A percentile compares a stretch with the other conserved stretches of the same genome.
Conservation (phyloP, 2,797 vertebrate genomes). For the Molothrus aeneus region DNA sequence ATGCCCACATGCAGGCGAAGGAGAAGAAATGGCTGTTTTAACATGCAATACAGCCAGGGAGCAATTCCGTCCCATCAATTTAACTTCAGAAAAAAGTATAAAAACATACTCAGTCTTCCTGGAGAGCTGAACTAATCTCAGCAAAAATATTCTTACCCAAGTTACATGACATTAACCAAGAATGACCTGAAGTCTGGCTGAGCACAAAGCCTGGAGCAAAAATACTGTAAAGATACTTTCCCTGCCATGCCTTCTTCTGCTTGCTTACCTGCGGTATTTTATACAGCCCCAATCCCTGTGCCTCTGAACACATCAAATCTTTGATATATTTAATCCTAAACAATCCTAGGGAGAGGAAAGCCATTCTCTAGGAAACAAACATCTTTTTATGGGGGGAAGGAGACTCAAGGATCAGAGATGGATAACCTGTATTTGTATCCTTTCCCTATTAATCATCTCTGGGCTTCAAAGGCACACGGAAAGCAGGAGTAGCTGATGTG, state of each 20-base stretch:
- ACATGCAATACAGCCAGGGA: not conserved
- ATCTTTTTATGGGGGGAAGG: not conserved
- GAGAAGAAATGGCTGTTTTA: not conserved
- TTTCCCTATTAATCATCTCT: not conserved
- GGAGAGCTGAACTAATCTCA: not conserved
- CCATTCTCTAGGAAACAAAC: not conserved
- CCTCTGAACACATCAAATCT: not conserved
- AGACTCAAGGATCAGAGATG: not conserved
- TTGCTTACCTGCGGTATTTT: not conserved
- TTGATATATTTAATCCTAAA: not conserved
- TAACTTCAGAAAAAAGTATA: not conserved
- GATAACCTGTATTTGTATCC: rapidly evolving
- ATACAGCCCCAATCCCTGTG: not conserved
- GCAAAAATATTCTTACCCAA: not conserved
- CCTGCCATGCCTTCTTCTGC: not conserved
- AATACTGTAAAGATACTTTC: not conserved
- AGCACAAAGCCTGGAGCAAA: not conserved
- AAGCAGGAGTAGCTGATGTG: rapidly evolving
- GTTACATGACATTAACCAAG: not conserved
- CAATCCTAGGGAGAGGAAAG: not conserved
- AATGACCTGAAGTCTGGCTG: not conserved
- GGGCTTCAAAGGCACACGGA: rapidly evolving
- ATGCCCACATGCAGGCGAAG: conserved; percentile 4
- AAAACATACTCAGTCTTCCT: not conserved
- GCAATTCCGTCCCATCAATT: not conserved